These are phyloP conservation scores for Hesperia comma DNA, from an alignment of 2,888 invertebrate genomes.

Conservation along the genomic window DNA sequence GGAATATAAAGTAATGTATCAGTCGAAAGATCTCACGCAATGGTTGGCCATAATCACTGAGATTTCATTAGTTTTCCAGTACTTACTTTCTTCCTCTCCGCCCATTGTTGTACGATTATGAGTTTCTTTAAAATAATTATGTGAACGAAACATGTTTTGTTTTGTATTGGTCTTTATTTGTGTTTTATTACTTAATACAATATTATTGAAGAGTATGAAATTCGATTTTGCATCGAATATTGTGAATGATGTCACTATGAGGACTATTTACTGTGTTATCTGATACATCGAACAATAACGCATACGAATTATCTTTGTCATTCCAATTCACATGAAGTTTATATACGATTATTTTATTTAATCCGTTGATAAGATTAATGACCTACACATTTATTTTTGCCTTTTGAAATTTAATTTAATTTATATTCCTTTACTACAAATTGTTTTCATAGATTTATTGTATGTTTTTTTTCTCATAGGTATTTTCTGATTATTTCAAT, in stretches of 20 bases:
- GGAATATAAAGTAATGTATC: too few relatives aligned
- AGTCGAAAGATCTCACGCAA: too few relatives aligned
- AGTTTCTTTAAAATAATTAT: too few relatives aligned
- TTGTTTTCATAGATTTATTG: neutral
- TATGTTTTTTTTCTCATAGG: neutral
- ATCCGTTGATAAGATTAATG: neutral
- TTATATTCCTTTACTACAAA: neutral
- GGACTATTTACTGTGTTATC: neutral
- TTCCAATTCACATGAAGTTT: neutral
- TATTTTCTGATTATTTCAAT: neutral
- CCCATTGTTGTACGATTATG: too few relatives aligned
- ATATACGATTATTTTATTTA: neutral
- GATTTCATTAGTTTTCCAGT: too few relatives aligned
- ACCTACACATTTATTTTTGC: neutral
- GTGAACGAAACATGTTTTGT: too few relatives aligned
- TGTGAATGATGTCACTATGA: neutral
- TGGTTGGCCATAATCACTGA: too few relatives aligned
- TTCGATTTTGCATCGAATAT: too few relatives aligned
- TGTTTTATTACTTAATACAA: too few relatives aligned
- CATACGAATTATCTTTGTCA: slow-evolving; percentile 14
- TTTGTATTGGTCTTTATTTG: too few relatives aligned
- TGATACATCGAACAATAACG: slow-evolving; percentile 8
- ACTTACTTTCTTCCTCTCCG: too few relatives aligned
- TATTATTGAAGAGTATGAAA: too few relatives aligned
- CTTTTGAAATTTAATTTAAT: neutral